Evolutionary conservation across 1,140 invertebrate genomes (phyloP).

Genomic region (Zaprionus ghesquierei): DNA sequence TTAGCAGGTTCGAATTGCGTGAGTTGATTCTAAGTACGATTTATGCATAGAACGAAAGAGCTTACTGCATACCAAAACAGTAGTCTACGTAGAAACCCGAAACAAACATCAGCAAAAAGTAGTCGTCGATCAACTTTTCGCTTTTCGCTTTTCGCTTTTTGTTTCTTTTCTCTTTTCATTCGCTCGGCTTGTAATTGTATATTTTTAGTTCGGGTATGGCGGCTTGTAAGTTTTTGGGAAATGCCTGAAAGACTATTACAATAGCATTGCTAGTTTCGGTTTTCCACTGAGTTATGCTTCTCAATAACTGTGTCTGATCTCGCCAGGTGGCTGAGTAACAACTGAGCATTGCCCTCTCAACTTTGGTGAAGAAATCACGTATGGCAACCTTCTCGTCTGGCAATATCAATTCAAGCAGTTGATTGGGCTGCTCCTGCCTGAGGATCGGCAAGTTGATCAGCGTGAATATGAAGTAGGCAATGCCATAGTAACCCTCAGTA

Average conservation of each 20-base stretch:
- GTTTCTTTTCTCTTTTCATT: not conserved
- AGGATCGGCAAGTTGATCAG: conserved; percentile 41
- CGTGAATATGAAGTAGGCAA: conserved; percentile 53
- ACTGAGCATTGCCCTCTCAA: conserved; percentile 17
- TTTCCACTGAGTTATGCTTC: conserved; percentile 42
- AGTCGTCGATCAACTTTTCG: not conserved
- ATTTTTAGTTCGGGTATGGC: conserved; percentile 51
- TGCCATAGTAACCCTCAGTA: conserved; percentile 54
- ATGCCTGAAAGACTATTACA: conserved; percentile 37
- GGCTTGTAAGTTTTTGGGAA: conserved; percentile 37
- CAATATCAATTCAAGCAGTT: conserved; percentile 36
- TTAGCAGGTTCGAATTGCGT: not conserved
- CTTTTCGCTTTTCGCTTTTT: too few relatives aligned
- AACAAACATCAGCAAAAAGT: not conserved
- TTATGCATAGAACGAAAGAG: not conserved
- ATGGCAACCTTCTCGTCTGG: conserved; percentile 55
- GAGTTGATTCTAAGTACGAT: not conserved
- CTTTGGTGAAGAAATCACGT: conserved; percentile 39
- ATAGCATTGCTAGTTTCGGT: conserved; percentile 26
- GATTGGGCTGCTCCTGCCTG: conserved; percentile 7
- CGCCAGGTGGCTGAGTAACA: conserved; percentile 36
- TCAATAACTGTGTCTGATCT: conserved; percentile 24
- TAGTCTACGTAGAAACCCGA: not conserved
- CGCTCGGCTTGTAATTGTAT: conserved; percentile 39
- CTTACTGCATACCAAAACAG: not conserved